Evolutionary conservation across 2,888 invertebrate species (phyloP).

Genomic region (Lamproptera curius): DNA sequence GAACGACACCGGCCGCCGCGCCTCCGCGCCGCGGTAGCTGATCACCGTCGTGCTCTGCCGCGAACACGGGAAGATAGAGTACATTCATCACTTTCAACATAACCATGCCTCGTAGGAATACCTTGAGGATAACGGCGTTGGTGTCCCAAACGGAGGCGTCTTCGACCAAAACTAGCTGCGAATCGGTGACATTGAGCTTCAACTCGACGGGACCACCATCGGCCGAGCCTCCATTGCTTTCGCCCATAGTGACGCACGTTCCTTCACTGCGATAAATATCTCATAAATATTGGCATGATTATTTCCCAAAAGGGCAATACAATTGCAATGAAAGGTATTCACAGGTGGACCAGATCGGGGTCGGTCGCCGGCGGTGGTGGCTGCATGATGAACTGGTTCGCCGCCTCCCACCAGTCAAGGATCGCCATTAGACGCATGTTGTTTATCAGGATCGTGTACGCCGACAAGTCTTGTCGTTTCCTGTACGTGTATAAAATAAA

Average conservation of each 20-base stretch:
- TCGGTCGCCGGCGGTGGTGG: constrained; percentile 56
- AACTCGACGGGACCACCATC: constrained; percentile 82
- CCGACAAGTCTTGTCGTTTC: constrained; percentile 81
- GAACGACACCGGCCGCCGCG: constrained; percentile 88
- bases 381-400: constrained; percentile 87
- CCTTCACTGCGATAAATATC: constrained; percentile 38
- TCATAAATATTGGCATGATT: too few relatives aligned
- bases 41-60: constrained; percentile 90
- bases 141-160: constrained; percentile 92
- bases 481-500: too few relatives aligned
- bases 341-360: constrained; percentile 47
- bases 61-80: too few relatives aligned
- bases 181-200: constrained; percentile 96
- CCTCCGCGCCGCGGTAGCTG: constrained; percentile 84
- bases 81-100: too few relatives aligned
- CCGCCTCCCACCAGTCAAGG: constrained; percentile 94
- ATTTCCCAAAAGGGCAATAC: too few relatives aligned
- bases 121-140: constrained; percentile 94
- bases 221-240: constrained; percentile 24
- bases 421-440: constrained; percentile 97
- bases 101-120: constrained; percentile 31
- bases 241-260: constrained; percentile 16
- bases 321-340: too few relatives aligned
- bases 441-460: constrained; percentile 93
- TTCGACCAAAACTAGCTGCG: constrained; percentile 96